phyloP scores from a whole-genome alignment of 2,888 invertebrate species.

The Machimus rusticus region DNA sequence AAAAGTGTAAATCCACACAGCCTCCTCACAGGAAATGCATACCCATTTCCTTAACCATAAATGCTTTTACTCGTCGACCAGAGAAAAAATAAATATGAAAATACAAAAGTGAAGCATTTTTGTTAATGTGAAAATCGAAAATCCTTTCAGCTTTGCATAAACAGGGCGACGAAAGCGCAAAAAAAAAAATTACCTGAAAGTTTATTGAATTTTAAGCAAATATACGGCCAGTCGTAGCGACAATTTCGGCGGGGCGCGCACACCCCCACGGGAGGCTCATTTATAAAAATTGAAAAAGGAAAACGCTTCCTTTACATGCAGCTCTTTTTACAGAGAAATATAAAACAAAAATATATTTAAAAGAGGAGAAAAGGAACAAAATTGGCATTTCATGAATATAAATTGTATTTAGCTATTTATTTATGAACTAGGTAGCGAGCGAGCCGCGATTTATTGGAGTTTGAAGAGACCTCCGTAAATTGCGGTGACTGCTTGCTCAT shows the following conservation, averaged over 20 bases:
- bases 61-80: not conserved
- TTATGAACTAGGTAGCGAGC: slow-evolving; percentile 14
- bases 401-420: slow-evolving; percentile 29
- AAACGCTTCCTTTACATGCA: slow-evolving; percentile 18
- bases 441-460: slow-evolving; percentile 14
- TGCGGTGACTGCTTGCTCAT: not conserved
- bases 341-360: not conserved
- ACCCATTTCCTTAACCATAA: slow-evolving; percentile 15
- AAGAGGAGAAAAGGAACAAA: not conserved
- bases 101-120: not conserved
- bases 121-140: slow-evolving; percentile 22
- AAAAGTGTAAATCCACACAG: not conserved
- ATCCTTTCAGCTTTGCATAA: slow-evolving; percentile 33
- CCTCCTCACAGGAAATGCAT: slow-evolving; percentile 3
- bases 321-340: not conserved
- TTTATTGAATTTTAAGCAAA: slow-evolving; percentile 32
- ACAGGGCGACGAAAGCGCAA: not conserved
- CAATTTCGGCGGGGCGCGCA: not conserved
- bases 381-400: slow-evolving; percentile 32
- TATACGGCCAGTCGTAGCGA: not conserved
- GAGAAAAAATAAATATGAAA: not conserved
- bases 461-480: not conserved
- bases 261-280: not conserved
- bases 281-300: not conserved
- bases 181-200: slow-evolving; percentile 20